Base-by-base conservation (phyloP, 1,140 invertebrate genomes). In the Papilio polytes region DNA sequence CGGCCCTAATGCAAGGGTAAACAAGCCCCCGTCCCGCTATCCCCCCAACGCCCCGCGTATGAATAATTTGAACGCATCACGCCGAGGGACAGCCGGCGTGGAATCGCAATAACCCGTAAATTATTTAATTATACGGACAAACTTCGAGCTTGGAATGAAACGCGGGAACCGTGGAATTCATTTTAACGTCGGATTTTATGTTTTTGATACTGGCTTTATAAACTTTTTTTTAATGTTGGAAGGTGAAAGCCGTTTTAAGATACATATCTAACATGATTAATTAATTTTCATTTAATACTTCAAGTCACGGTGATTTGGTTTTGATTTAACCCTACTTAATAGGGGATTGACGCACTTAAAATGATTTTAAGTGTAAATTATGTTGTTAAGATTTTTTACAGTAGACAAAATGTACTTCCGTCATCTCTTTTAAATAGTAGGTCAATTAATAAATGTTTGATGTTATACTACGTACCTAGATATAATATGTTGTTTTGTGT, bases 81-180 rank as follows among this genome's bases (percentile, higher is more conserved):
- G 87, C 89, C 87, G 82, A 86, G 87, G 88, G 86, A 87, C 82
- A 82, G 66, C 80, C 70, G 82, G 84, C 78, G 86, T 82, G 86
- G 87, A 88, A 85, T 91, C 87, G 88, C 88, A 91, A 92, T 93
- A 93, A 88, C 86, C 85, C 89, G 86, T 85, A 86, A 88, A 91
- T 92, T 92, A 93, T 93, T 91, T 90, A 91, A 92, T 93, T 93
- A 92, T 90, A 90, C 90, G 85, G 85, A 85, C 84, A 82, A 80
- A 80, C 74, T 74, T 80, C 53, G 81, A 51, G 22, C 74, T 83
- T 70, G 48, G 53, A 76, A 51, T 63, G 56, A 74, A 36, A 78
- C 51, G 41, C 41, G 44, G 74, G 59, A 76, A 81, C 51, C 76
- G 80, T 86, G 56, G 86, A 86, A 86, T 89, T 84, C 81, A 84